Evolutionary conservation across 1,140 invertebrate genomes (phyloP).

Genomic region (Macrotrachela quadricornifera): DNA sequence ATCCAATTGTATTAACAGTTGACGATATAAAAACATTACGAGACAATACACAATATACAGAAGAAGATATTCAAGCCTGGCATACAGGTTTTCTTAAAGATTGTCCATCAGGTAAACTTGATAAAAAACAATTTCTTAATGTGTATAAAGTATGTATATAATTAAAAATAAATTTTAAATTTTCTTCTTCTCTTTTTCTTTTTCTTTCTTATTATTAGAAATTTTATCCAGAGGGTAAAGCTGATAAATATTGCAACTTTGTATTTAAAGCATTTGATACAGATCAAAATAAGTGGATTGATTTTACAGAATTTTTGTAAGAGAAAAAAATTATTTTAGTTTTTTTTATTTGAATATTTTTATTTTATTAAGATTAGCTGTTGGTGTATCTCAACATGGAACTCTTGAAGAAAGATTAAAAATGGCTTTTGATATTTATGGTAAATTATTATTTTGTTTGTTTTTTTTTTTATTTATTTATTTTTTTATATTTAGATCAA

Average conservation of each 20-base stretch:
- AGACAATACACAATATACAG: conserved; percentile 1
- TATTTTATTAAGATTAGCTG: background rate
- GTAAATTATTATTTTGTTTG: too few species aligned
- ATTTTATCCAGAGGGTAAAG: background rate
- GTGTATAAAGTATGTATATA: too few species aligned
- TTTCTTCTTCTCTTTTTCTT: too few species aligned
- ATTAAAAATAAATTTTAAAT: background rate
- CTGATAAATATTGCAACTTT: background rate
- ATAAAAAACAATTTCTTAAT: conserved; percentile 9
- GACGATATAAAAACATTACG: conserved; percentile 2
- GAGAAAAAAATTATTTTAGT: background rate
- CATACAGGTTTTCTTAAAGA: conserved; percentile 8
- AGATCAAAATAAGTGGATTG: too few species aligned
- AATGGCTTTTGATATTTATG: too few species aligned
- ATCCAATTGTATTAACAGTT: conserved; percentile 1
- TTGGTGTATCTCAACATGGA: background rate
- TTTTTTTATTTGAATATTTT: background rate
- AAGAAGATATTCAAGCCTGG: conserved; percentile 6
- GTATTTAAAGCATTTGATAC: too few species aligned
- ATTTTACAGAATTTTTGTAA: background rate
- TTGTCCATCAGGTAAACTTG: conserved; percentile 8
- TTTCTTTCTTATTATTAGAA: too few species aligned
- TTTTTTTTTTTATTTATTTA: background rate
- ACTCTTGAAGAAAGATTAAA: too few species aligned
- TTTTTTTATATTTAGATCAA: background rate